phyloP scores from a whole-genome alignment of 2,888 invertebrate genomes.

The Meta bourneti region DNA sequence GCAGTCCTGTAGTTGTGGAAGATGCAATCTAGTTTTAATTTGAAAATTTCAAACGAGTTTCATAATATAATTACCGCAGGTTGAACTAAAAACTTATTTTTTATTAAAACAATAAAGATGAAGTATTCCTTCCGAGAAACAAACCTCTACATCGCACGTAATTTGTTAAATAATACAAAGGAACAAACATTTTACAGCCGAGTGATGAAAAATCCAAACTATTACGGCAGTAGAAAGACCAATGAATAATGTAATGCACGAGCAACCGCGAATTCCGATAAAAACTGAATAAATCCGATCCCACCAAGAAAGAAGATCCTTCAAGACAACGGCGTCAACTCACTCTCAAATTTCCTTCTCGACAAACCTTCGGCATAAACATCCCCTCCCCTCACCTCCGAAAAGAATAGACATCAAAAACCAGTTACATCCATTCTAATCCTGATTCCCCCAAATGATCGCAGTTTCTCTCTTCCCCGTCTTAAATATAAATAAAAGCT shows the following conservation, averaged over 20 bases:
- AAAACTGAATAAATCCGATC: background rate
- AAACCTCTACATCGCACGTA: background rate
- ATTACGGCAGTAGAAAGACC: background rate
- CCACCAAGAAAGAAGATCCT: background rate
- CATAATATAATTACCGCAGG: no score
- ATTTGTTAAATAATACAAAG: background rate
- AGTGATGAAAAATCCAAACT: background rate
- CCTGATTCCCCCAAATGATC: conserved; percentile 45
- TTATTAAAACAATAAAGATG: background rate
- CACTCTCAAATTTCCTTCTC: background rate
- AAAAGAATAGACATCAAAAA: conserved; percentile 32
- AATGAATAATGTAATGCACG: background rate
- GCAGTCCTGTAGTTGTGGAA: no score
- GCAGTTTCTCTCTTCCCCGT: conserved; percentile 12
- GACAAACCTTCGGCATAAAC: background rate
- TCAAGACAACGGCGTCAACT: conserved; percentile 4
- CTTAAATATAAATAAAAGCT: conserved; percentile 27
- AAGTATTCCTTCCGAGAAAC: background rate
- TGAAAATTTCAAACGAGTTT: no score
- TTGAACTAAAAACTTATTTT: no score
- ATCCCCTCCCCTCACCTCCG: conserved; percentile 9
- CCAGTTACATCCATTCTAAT: conserved; percentile 30
- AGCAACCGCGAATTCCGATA: background rate
- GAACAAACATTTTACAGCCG: background rate
- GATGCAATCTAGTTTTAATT: no score